phyloP scores from a whole-genome alignment of 1,140 invertebrate genomes.

The Scaptodrosophila lebanonensis region DNA sequence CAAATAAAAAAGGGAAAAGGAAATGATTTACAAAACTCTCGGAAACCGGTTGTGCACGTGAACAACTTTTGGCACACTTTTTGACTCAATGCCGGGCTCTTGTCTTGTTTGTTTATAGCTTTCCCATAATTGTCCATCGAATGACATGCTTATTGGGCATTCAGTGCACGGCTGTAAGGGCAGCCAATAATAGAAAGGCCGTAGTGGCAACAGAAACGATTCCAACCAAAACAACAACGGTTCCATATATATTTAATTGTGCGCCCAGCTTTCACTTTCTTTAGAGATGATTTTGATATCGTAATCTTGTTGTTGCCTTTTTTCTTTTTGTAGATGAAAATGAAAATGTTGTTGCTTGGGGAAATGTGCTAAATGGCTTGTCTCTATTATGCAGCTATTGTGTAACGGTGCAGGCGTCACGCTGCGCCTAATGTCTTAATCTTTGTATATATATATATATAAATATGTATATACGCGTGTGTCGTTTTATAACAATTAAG shows the following conservation, averaged over 20 bases:
- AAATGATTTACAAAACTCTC: background rate
- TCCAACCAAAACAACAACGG: no score
- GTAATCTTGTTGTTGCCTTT: constrained; percentile 33
- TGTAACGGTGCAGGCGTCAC: constrained; percentile 60
- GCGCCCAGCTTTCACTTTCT: constrained; percentile 58
- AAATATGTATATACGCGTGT: constrained; percentile 15
- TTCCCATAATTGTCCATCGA: no score
- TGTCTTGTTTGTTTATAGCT: background rate
- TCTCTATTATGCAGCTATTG: constrained; percentile 45
- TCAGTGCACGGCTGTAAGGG: no score
- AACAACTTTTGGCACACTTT: constrained; percentile 8
- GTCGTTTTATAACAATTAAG: constrained; percentile 66
- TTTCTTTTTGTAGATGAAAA: constrained; percentile 8
- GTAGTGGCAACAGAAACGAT: constrained; percentile 1
- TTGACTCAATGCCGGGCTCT: background rate
- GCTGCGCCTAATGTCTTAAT: constrained; percentile 55
- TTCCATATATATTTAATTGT: no score
- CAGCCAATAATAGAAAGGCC: background rate
- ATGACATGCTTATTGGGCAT: no score
- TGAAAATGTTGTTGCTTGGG: constrained; percentile 4
- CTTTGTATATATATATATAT: constrained; percentile 14
- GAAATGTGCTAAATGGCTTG: background rate
- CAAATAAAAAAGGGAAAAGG: background rate
- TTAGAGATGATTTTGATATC: constrained; percentile 56
- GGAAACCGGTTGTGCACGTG: constrained; percentile 15